A percentile compares a stretch with the other conserved stretches of the same genome.
These are phyloP conservation scores for Spicauda simplicius DNA, from an alignment of 2,888 invertebrate genomes.

Conservation along the genomic window DNA sequence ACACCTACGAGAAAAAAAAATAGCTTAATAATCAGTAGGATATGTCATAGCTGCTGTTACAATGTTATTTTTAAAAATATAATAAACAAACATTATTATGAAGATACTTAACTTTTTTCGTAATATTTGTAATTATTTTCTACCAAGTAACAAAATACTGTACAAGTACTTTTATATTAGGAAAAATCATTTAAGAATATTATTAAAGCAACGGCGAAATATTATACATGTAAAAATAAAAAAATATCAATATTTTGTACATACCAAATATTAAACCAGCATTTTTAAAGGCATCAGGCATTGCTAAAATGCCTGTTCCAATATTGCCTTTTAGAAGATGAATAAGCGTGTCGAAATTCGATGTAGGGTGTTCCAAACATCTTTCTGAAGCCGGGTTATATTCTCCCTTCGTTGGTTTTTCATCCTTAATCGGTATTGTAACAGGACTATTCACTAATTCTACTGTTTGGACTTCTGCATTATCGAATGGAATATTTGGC, in stretches of 20 bases:
- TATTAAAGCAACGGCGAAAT: no score
- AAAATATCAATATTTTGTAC: constrained; percentile 42
- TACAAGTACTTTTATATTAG: no score
- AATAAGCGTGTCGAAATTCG: constrained; percentile 91
- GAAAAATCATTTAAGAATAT: no score
- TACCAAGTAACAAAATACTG: no score
- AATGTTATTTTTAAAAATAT: no score
- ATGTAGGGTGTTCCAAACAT: constrained; percentile 90
- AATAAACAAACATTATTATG: no score
- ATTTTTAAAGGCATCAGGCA: constrained; percentile 97
- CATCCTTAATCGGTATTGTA: constrained; percentile 50
- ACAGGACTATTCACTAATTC: constrained; percentile 62
- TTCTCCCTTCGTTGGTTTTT: constrained; percentile 62
- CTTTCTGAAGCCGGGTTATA: constrained; percentile 88
- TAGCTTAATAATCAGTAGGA: neutral
- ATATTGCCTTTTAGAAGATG: constrained; percentile 90
- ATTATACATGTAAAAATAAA: neutral
- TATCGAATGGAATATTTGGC: constrained; percentile 65
- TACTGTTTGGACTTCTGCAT: constrained; percentile 64
- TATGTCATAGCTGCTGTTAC: no score
- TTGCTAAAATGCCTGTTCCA: constrained; percentile 98
- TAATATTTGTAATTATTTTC: no score
- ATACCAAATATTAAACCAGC: constrained; percentile 93
- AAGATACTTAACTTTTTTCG: no score
- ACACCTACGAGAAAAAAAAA: constrained; percentile 83